Conservation (phyloP, 2,113 vertebrate genomes). For the Scophthalmus maximus region DNA sequence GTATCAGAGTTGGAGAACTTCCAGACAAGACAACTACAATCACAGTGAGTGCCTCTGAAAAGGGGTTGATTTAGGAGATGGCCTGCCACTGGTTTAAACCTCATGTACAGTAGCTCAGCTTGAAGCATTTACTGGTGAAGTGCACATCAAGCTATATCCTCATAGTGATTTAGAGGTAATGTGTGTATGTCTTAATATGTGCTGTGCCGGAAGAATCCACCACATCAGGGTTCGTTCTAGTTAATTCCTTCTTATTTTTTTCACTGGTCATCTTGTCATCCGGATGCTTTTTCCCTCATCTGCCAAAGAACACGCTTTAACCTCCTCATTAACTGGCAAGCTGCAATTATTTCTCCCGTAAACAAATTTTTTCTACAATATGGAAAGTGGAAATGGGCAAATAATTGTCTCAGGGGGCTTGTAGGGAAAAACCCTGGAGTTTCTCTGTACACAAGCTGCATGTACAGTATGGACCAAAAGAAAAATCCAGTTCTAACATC, state of each 20-base stretch:
- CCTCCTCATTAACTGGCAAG: conserved; percentile 2
- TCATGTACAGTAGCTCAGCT: conserved; percentile 35
- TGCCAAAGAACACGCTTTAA: not conserved
- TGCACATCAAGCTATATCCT: conserved; percentile 47
- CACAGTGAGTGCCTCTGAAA: conserved; percentile 80
- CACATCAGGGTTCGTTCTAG: not conserved
- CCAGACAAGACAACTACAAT: conserved; percentile 85
- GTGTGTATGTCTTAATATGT: conserved; percentile 9
- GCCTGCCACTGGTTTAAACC: conserved; percentile 53
- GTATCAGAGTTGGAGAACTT: conserved; percentile 83
- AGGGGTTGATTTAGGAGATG: conserved; percentile 77
- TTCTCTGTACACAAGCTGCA: not conserved
- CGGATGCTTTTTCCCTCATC: not conserved
- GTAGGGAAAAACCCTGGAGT: not conserved
- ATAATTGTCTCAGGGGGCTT: conserved; percentile 7
- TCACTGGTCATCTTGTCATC: not conserved
- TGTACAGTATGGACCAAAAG: not conserved
- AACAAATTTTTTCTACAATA: conserved; percentile 16
- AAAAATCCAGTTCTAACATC: no score
- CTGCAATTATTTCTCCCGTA: not conserved
- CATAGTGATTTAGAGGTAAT: conserved; percentile 36
- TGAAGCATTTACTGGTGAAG: conserved; percentile 52
- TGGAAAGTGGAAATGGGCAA: conserved; percentile 3
- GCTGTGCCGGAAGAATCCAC: conserved; percentile 10
- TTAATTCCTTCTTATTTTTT: conserved; percentile 6